phyloP scores from a whole-genome alignment of 1,140 invertebrate species.

The Drosophila murphyi region DNA sequence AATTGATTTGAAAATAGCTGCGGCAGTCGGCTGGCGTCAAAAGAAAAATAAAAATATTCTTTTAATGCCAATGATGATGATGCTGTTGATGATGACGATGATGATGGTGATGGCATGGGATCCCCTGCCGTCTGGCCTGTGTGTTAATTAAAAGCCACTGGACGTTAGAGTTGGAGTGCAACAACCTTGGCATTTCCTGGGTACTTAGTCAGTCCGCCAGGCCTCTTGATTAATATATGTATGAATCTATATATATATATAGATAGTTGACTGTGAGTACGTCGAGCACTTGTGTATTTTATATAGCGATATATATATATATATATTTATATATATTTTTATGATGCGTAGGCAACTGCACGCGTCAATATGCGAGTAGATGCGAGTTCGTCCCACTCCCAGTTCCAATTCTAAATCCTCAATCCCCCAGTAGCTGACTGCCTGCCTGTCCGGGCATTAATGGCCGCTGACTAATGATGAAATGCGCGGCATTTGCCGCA shows the following conservation, averaged over 20 bases:
- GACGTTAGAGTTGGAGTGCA: conserved; percentile 76
- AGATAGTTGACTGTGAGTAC: conserved; percentile 39
- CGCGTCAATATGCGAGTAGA: conserved; percentile 54
- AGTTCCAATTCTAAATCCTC: conserved; percentile 46
- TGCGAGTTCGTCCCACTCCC: conserved; percentile 27
- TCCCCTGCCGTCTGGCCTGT: conserved; percentile 60
- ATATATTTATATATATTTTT: conserved; percentile 32
- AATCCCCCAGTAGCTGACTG: conserved; percentile 31
- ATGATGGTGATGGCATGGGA: conserved; percentile 11
- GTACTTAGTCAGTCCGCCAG: conserved; percentile 74
- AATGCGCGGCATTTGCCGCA: conserved; percentile 73
- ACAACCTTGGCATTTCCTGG: conserved; percentile 82
- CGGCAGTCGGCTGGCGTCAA: conserved; percentile 27
- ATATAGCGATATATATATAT: conserved; percentile 14
- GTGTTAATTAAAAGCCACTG: conserved; percentile 83
- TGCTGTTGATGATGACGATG: conserved; percentile 32
- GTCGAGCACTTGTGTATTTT: conserved; percentile 10
- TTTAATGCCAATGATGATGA: conserved; percentile 48
- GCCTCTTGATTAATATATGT: conserved; percentile 59
- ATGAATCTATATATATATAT: conserved; percentile 4
- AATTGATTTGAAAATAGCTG: conserved; percentile 80
- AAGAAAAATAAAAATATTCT: conserved; percentile 50
- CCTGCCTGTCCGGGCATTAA: conserved; percentile 71
- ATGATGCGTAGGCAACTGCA: conserved; percentile 68
- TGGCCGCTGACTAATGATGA: conserved; percentile 80